Evolutionary conservation across 2,797 vertebrate genomes (phyloP), one percentile per base, ranked within the genome.

Genomic region (Parauchenoglanis ngamensis): DNA sequence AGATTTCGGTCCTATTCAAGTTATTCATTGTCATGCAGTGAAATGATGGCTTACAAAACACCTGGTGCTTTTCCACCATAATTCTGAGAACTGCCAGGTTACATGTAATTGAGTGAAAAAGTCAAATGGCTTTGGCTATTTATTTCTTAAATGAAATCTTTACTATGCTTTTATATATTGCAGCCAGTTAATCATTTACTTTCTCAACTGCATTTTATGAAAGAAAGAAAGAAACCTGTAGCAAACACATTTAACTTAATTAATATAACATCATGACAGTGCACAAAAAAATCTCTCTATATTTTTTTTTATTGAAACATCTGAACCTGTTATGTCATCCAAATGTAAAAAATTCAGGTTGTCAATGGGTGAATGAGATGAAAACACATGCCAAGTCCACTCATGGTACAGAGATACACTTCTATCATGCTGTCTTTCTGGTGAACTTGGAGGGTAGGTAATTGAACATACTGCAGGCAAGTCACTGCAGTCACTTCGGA

Each of bases 401-500:
- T 59, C 61, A 73, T 84, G 81, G 80, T 8, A 52, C 61, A 4
- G 17, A 76, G 61, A 75, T 73, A 68, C 77, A 78, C 23, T 46
- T 76, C 76, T 72, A 25, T 77, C 88, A 61, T 75, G 83, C 89
- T 89, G 84, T 85, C 85, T 88, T 89, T 88, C 88, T 87, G 63
- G 73, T 70, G 86, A 88, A 89, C 82, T 84, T 72, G 46, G 59
- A 85, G 40, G 21, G 25, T 54, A 52, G 31, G 89, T 91, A 90
- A 90, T 90, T 88, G 88, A 87, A 87, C 87, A 59, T 85, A 86
- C 83, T 89, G 87, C 85, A 90, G 80, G 68, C 77, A 87, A 85
- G 87, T 89, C 88, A 88, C 88, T 83, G 87, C 85, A 89, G 91
- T 91, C 89, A 88, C 87, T 89, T 90, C 89, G 87, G 73, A 86